Evolutionary conservation across 1,140 invertebrate genomes (phyloP).

Genomic region (Bilobella aurantiaca): DNA sequence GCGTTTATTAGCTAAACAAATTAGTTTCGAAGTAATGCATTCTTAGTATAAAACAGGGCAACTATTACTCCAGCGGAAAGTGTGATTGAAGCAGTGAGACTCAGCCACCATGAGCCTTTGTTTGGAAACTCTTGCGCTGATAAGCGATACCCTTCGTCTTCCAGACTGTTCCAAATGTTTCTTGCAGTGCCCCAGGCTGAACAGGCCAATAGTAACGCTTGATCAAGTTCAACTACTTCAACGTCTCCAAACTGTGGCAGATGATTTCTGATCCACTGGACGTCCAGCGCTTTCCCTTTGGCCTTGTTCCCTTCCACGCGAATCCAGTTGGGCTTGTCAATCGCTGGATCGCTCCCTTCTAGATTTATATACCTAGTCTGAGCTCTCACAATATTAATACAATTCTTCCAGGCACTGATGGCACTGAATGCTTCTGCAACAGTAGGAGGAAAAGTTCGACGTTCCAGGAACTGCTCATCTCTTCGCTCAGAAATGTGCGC

Average conservation of each 20-base stretch:
- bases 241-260: conserved; percentile 24
- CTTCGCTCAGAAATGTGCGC: conserved; percentile 42
- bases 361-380: conserved; percentile 39
- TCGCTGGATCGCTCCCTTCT: conserved; percentile 44
- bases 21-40: no score
- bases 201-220: conserved; percentile 18
- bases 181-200: background rate
- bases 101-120: background rate
- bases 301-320: conserved; percentile 38
- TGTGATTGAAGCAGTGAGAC: no score
- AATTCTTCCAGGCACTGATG: conserved; percentile 46
- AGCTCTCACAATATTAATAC: conserved; percentile 42
- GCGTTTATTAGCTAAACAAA: no score
- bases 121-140: background rate
- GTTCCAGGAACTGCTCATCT: conserved; percentile 25
- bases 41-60: no score
- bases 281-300: background rate
- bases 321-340: conserved; percentile 45
- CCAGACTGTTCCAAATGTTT: conserved; percentile 5
- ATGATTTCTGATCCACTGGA: conserved; percentile 1
- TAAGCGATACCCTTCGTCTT: background rate
- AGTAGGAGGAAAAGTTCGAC: conserved; percentile 38
- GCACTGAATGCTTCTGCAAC: conserved; percentile 46
- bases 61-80: no score
- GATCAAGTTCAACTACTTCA: conserved; percentile 11